These are phyloP conservation scores for Phataginus tricuspis DNA, from an alignment of 2,797 vertebrate genomes.

Conservation along the genomic window DNA sequence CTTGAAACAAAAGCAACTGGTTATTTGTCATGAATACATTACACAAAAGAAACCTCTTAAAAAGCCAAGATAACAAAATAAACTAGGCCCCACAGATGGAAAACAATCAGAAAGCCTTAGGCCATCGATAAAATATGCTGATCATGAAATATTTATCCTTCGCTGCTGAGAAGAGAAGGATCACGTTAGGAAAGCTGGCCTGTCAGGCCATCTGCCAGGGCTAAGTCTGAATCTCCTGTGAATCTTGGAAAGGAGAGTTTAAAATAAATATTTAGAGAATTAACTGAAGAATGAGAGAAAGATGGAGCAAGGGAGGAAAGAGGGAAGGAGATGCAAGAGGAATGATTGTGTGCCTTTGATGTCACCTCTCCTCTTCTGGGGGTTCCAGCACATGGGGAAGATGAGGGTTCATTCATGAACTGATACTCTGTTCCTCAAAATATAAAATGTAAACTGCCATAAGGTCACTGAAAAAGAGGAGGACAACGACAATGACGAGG, in stretches of 20 bases:
- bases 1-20: conserved; percentile 57
- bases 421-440: neutral
- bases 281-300: conserved; percentile 30
- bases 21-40: conserved; percentile 54
- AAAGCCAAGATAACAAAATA: conserved; percentile 66
- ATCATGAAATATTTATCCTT: conserved; percentile 71
- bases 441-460: neutral
- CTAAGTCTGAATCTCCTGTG: conserved; percentile 44
- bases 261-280: conserved; percentile 64
- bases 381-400: neutral
- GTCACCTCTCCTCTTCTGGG: neutral
- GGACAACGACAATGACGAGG: neutral
- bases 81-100: conserved; percentile 60
- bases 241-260: conserved; percentile 52
- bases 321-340: neutral
- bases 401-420: neutral
- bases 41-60: conserved; percentile 65
- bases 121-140: conserved; percentile 73
- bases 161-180: conserved; percentile 65
- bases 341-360: neutral
- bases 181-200: conserved; percentile 60
- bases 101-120: conserved; percentile 73
- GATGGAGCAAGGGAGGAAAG: neutral
- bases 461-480: neutral
- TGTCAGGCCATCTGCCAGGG: conserved; percentile 62